Conservation (phyloP, 1,140 invertebrate genomes). For the Caenorhabditis remanei region DNA sequence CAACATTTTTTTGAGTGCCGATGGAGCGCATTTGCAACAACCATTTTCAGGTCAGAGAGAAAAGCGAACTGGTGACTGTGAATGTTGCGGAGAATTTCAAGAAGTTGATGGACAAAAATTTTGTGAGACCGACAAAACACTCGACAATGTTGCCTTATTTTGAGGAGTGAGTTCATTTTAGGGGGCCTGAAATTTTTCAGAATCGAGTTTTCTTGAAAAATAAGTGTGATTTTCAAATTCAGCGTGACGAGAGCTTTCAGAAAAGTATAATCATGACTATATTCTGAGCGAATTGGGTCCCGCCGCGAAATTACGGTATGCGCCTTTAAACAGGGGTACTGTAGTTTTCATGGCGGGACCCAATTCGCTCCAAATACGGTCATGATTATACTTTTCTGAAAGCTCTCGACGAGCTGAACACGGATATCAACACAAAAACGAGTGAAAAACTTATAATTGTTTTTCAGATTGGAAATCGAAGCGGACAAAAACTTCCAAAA, state of each 20-base stretch:
- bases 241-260: too few relatives aligned
- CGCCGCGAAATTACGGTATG: too few relatives aligned
- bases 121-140: slow-evolving; percentile 6
- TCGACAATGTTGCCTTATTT: slow-evolving; percentile 18
- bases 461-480: slow-evolving; percentile 1
- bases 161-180: neutral
- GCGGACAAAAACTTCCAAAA: neutral
- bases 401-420: too few relatives aligned
- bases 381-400: too few relatives aligned
- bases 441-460: neutral
- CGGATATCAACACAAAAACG: neutral
- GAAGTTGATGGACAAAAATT: neutral
- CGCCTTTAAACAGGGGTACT: too few relatives aligned
- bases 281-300: too few relatives aligned
- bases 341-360: too few relatives aligned
- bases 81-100: slow-evolving; percentile 25
- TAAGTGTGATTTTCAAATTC: too few relatives aligned
- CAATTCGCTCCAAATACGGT: too few relatives aligned
- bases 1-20: too few relatives aligned
- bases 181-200: neutral
- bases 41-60: slow-evolving; percentile 23
- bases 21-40: neutral
- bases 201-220: too few relatives aligned
- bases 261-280: too few relatives aligned
- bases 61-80: neutral